phyloP scores from a whole-genome alignment of 2,888 invertebrate species.

The Caprella mutica region DNA sequence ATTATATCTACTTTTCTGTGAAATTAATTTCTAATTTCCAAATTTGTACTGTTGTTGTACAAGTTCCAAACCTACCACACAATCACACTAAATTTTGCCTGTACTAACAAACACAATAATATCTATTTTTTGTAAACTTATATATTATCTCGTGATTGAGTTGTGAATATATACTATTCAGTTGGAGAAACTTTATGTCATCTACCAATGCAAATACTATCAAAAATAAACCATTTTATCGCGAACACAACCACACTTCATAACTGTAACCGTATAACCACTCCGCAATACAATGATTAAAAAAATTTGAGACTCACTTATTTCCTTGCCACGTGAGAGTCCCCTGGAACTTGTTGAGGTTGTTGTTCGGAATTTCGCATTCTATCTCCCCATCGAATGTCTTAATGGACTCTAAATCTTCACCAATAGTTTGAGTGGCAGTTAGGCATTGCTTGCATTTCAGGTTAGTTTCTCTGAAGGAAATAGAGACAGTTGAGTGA shows the following conservation, averaged over 20 bases:
- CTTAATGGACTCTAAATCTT: slow-evolving; percentile 73
- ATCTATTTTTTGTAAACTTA: too few species aligned
- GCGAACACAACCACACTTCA: not conserved
- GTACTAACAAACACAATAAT: too few species aligned
- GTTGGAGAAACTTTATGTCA: not conserved
- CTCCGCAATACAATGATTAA: not conserved
- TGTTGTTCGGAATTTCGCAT: slow-evolving; percentile 96
- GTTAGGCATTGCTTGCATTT: slow-evolving; percentile 92
- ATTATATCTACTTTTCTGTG: too few species aligned
- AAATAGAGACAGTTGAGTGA: too few species aligned
- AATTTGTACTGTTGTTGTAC: too few species aligned
- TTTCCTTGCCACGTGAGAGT: slow-evolving; percentile 75
- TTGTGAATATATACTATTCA: not conserved
- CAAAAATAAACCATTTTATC: not conserved
- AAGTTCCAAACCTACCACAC: too few species aligned
- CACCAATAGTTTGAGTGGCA: slow-evolving; percentile 85
- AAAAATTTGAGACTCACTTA: slow-evolving; percentile 48
- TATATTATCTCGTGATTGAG: too few species aligned
- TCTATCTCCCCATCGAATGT: slow-evolving; percentile 89
- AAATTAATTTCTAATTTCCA: too few species aligned
- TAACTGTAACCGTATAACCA: not conserved
- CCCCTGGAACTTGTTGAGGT: slow-evolving; percentile 93
- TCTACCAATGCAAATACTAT: not conserved
- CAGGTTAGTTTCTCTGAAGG: slow-evolving; percentile 95
- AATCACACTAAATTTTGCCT: too few species aligned